These are phyloP conservation scores for Muscicapa comitata DNA, from an alignment of 2,797 vertebrate genomes.

Conservation along the genomic window DNA sequence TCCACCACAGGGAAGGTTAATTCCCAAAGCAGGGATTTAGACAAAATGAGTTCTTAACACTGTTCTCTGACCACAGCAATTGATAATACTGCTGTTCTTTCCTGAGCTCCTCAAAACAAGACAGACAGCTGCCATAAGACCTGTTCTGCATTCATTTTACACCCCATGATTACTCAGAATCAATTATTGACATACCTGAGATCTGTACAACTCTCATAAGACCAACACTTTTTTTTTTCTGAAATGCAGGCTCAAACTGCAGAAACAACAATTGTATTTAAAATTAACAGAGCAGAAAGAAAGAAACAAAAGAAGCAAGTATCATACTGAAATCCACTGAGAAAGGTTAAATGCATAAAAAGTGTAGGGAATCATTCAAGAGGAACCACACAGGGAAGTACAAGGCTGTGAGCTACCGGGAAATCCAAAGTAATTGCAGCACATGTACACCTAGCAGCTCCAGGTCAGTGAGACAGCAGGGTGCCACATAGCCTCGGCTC, in stretches of 20 bases:
- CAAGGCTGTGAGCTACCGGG: neutral
- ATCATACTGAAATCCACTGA: neutral
- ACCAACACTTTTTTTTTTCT: neutral
- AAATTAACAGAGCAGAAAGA: neutral
- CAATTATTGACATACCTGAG: neutral
- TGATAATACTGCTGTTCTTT: neutral
- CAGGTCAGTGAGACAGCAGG: neutral
- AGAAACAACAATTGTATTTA: neutral
- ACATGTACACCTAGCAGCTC: neutral
- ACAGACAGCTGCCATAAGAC: neutral
- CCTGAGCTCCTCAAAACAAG: neutral
- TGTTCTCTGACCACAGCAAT: neutral
- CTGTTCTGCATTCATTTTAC: neutral
- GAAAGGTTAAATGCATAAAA: neutral
- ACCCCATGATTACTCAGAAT: neutral
- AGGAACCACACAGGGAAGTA: neutral
- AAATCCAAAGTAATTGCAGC: neutral
- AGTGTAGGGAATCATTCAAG: fast-evolving
- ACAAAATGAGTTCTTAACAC: neutral
- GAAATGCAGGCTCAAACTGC: neutral
- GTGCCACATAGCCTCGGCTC: neutral
- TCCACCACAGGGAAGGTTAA: neutral
- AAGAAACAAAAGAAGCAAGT: neutral
- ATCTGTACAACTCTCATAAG: neutral
- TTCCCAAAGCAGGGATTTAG: neutral